Evolutionary conservation across 2,113 vertebrate species (phyloP).

Genomic region (Trichomycterus rosablanca): DNA sequence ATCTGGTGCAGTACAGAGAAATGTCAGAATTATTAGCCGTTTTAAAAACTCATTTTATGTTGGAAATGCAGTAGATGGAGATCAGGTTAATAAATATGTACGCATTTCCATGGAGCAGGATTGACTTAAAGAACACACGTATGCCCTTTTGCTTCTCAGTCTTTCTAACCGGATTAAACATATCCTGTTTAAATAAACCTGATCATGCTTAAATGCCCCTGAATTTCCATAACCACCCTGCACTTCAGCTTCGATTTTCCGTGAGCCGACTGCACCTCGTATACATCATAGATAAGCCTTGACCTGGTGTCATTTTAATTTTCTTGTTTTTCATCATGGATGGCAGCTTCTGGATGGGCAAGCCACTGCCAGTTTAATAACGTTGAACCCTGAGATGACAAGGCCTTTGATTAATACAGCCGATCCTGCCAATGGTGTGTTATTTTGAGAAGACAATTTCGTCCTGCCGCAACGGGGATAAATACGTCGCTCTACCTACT

Average conservation of each 20-base stretch:
- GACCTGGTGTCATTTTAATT: slow-evolving; percentile 36
- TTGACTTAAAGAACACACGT: neutral
- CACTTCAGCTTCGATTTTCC: neutral
- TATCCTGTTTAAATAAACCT: neutral
- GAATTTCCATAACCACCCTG: neutral
- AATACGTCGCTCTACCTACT: neutral
- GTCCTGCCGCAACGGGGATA: neutral
- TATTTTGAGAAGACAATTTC: slow-evolving; percentile 32
- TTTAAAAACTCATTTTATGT: too few species aligned
- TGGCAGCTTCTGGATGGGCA: slow-evolving; percentile 28
- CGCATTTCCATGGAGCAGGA: too few species aligned
- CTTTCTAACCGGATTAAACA: neutral
- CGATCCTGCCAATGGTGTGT: slow-evolving; percentile 19
- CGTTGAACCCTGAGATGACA: slow-evolving; percentile 32
- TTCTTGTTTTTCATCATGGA: slow-evolving; percentile 30
- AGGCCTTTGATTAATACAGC: slow-evolving; percentile 30
- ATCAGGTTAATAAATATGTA: too few species aligned
- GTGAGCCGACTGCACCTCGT: neutral
- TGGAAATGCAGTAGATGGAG: too few species aligned
- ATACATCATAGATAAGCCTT: slow-evolving; percentile 22
- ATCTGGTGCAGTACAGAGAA: too few species aligned
- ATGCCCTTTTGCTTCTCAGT: neutral
- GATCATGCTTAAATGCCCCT: neutral
- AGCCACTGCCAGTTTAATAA: slow-evolving; percentile 33
- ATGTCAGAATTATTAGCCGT: too few species aligned